Base-by-base conservation (phyloP, 2,113 vertebrate genomes). In the Carassius auratus region DNA sequence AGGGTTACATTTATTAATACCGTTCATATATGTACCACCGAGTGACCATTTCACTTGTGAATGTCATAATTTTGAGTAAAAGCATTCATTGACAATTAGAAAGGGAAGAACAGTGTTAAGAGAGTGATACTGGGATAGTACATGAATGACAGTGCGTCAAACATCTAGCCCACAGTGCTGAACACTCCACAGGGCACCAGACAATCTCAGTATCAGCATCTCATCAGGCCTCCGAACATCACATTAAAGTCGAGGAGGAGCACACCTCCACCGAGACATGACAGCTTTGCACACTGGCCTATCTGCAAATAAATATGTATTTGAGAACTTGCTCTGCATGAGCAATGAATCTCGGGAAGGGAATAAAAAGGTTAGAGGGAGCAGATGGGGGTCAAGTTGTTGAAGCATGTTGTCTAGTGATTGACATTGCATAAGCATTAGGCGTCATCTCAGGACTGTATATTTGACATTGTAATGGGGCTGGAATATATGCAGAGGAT, bases 401-500 rank as follows among this genome's bases (percentile, higher is more conserved):
- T 74, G 77, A 59, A 81, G 84, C 64, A 71, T 45, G 77, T 73
- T 59, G 64, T 61, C 36, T 84, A 76, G 73, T 85, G 73, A 87
- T 85, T 75, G 86, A 81, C 86, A 81, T 21, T 42, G 84, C 75
- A 77, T 48, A 26, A 88, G 26, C 80, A 85, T 84, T 84, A 61
- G 86, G 88, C 87, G 84, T 86, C 90, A 92, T 92, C 91, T 83
- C 86, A 85, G 64, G 48, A 50, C 48, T 50, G 48, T 10, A 50
- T 50, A 50, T 48, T 12, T 50, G 52, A 68, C 73, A 77, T 89
- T 74, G 61, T 92, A 93, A 93, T 92, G 90, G 91, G 91, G 90
- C 92, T 90, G 90, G 88, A 84, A 89, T 91, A 50, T 85, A 92
- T 90, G 87, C 86, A 83, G 75, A 84, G 90, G 90, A 92, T 88